Base-by-base conservation (phyloP, 2,888 invertebrate species). In the Tipula unca region DNA sequence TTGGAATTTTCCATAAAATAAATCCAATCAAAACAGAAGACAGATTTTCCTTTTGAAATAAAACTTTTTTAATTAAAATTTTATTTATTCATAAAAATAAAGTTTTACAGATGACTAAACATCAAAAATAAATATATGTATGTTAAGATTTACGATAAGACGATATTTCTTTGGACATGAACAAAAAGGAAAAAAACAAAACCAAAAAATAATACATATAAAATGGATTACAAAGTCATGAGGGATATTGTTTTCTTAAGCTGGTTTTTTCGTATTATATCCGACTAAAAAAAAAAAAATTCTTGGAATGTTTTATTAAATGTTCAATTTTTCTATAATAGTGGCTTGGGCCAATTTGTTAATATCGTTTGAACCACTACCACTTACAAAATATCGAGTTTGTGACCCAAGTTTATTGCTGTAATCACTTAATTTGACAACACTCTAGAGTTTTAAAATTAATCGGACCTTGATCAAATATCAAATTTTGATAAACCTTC, bases 61-160 rank as follows among this genome's bases (percentile, higher is more conserved):
- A 69, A 69, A 69, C 69, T 69, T 69, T 69, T 69, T 69, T 69
- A 69, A 69, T 69, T 69, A 69, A 69, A 69, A 69, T 69, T 69
- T 69, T 69, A 69, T 69, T 69, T 69, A 69, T 69, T 69, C 69
- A 69, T 69, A 69, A 25, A 69, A 69, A 25, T 69, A 69, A 69
- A 69, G 25, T 69, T 69, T 69, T 69, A 69, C 69, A 69, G 69
- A 69, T 69, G 69, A 69, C 69, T 69, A 13, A 69, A 69, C 69
- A 69, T 69, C 69, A 69, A 69, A 69, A 69, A 69, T 25, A 69
- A 69, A 69, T 69, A 25, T 69, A 10, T 69, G 25, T 69, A 69
- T 69, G 69, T 25, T 69, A 69, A 69, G 69, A 69, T 69, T 69
- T 69, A 69, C 69, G 69, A 69, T 69, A 69, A 69, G 69, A 69